Conservation (phyloP, 2,113 vertebrate species). For the Pristiophorus japonicus region DNA sequence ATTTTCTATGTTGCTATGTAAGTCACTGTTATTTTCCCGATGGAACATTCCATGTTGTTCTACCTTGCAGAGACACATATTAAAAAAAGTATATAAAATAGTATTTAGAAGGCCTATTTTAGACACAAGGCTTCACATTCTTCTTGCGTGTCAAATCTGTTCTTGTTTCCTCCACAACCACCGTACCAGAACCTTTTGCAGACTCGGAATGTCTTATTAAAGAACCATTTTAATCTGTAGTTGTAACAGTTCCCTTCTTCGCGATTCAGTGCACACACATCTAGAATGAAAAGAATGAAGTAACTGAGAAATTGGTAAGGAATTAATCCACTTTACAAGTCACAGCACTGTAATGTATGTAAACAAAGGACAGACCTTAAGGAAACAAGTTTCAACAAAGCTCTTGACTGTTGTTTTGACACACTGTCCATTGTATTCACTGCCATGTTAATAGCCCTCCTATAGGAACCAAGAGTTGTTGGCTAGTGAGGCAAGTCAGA, state of each 20-base stretch:
- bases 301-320: background rate
- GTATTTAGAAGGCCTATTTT: background rate
- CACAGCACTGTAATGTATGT: background rate
- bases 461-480: too few relatives aligned
- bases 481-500: too few relatives aligned
- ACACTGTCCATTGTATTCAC: too few relatives aligned
- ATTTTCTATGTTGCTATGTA: too few relatives aligned
- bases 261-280: conserved; percentile 52
- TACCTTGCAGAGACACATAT: background rate
- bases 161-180: conserved; percentile 68
- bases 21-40: background rate
- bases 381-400: too few relatives aligned
- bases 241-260: conserved; percentile 58
- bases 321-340: background rate
- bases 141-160: conserved; percentile 62
- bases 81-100: background rate
- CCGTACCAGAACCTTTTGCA: conserved; percentile 73
- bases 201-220: conserved; percentile 47
- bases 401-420: too few relatives aligned
- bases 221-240: conserved; percentile 69
- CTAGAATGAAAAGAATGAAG: conserved; percentile 46
- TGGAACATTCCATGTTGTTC: background rate
- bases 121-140: conserved; percentile 59
- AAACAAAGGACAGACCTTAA: background rate
- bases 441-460: too few relatives aligned